Evolutionary conservation across 1,140 invertebrate genomes (phyloP).

Genomic region (Heliconius eleuchia): DNA sequence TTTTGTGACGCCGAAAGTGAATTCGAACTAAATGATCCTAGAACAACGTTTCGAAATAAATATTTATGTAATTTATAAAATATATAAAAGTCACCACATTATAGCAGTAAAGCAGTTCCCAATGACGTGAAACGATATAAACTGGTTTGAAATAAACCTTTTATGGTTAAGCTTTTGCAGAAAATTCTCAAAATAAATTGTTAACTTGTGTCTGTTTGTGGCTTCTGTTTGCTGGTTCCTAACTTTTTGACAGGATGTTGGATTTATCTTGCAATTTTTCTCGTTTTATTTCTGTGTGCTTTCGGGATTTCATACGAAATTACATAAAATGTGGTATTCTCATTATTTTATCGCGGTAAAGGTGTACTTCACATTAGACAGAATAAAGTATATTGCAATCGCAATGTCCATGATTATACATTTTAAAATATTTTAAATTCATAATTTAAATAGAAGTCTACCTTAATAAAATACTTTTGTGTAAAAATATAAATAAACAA

Average conservation of each 20-base stretch:
- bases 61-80: constrained; percentile 14
- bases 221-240: constrained; percentile 32
- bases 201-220: constrained; percentile 32
- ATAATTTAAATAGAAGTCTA: too few species aligned
- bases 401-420: not conserved
- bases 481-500: not conserved
- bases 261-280: constrained; percentile 24
- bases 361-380: not conserved
- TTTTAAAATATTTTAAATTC: too few species aligned
- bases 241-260: constrained; percentile 35
- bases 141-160: constrained; percentile 7
- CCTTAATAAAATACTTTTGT: too few species aligned
- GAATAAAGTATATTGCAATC: not conserved
- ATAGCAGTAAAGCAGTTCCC: not conserved
- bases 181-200: constrained; percentile 24
- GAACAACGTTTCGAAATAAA: constrained; percentile 13
- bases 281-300: constrained; percentile 23
- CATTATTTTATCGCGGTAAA: not conserved
- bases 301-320: constrained; percentile 18
- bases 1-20: constrained; percentile 82
- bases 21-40: constrained; percentile 24
- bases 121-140: constrained; percentile 12
- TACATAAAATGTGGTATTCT: constrained; percentile 4
- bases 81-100: constrained; percentile 4
- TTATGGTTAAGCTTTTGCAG: constrained; percentile 14